Percentiles rank a stretch among this genome's conserved stretches.
phyloP scores from a whole-genome alignment of 2,888 invertebrate species.

The Archips xylosteana region DNA sequence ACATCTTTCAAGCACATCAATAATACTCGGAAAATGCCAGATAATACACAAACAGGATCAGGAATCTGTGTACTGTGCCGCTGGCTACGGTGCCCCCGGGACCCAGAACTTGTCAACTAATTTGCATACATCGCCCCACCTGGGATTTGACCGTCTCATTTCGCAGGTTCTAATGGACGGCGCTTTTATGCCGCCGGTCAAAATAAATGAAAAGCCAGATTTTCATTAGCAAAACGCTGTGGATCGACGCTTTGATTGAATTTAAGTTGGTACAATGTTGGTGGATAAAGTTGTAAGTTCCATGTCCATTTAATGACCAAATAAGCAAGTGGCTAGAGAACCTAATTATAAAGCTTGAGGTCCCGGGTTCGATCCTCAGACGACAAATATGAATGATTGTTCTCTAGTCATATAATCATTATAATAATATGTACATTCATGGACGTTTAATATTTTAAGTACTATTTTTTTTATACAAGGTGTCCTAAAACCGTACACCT shows the following conservation, averaged over 20 bases:
- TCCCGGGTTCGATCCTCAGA: too few species aligned
- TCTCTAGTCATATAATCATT: too few species aligned
- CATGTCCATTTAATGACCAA: too few species aligned
- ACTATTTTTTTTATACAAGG: too few species aligned
- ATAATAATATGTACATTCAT: too few species aligned
- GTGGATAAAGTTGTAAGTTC: neutral
- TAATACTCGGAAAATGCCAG: too few species aligned
- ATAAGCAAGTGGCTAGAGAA: too few species aligned
- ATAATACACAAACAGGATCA: neutral
- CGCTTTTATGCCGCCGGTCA: constrained; percentile 19
- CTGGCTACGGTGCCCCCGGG: constrained; percentile 51
- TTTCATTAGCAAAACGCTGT: constrained; percentile 5
- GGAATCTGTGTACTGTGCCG: constrained; percentile 21
- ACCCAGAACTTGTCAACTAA: constrained; percentile 54
- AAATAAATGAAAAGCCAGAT: constrained; percentile 21
- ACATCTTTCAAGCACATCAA: too few species aligned
- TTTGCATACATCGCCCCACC: constrained; percentile 50
- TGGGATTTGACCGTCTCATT: constrained; percentile 35
- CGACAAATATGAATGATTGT: too few species aligned
- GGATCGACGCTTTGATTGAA: neutral
- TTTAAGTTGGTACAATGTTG: neutral
- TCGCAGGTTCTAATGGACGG: constrained; percentile 23
- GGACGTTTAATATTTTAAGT: too few species aligned
- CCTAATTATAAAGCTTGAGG: too few species aligned
- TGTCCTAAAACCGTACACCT: too few species aligned